These are phyloP conservation scores for Eupithecia centaureata DNA, from an alignment of 2,888 invertebrate species.

Conservation along the genomic window DNA sequence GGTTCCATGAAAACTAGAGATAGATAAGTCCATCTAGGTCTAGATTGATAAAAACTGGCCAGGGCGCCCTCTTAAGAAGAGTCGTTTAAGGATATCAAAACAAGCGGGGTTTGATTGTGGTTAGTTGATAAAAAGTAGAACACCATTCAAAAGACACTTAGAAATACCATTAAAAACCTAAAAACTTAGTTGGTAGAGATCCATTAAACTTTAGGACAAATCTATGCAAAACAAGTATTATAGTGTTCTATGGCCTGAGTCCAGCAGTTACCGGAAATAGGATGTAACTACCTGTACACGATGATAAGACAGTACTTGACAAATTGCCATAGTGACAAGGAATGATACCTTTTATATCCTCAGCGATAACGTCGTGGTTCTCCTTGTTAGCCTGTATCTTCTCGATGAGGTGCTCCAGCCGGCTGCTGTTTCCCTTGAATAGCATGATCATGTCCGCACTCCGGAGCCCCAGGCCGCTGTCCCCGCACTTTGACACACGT, in stretches of 20 bases:
- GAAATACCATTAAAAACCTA: not conserved
- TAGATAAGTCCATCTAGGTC: too few species aligned
- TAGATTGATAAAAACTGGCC: too few species aligned
- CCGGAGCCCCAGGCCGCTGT: slow-evolving; percentile 38
- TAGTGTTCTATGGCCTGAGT: not conserved
- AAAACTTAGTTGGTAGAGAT: not conserved
- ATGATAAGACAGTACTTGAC: not conserved
- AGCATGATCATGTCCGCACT: slow-evolving; percentile 86
- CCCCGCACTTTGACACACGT: slow-evolving; percentile 45
- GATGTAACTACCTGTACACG: not conserved
- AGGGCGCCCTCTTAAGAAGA: too few species aligned
- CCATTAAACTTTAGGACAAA: not conserved
- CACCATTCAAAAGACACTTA: not conserved
- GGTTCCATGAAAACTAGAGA: too few species aligned
- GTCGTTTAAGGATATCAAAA: not conserved
- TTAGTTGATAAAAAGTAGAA: not conserved
- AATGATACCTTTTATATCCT: slow-evolving; percentile 80
- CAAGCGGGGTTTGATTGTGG: not conserved
- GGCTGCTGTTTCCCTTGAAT: slow-evolving; percentile 94
- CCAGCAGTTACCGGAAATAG: not conserved
- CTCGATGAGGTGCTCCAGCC: slow-evolving; percentile 92
- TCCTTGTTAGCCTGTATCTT: slow-evolving; percentile 94
- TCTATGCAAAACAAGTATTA: not conserved
- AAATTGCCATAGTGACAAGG: not conserved
- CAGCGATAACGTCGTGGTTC: slow-evolving; percentile 83